phyloP scores from a whole-genome alignment of 2,113 vertebrate genomes.

The Chrysochloris asiatica region DNA sequence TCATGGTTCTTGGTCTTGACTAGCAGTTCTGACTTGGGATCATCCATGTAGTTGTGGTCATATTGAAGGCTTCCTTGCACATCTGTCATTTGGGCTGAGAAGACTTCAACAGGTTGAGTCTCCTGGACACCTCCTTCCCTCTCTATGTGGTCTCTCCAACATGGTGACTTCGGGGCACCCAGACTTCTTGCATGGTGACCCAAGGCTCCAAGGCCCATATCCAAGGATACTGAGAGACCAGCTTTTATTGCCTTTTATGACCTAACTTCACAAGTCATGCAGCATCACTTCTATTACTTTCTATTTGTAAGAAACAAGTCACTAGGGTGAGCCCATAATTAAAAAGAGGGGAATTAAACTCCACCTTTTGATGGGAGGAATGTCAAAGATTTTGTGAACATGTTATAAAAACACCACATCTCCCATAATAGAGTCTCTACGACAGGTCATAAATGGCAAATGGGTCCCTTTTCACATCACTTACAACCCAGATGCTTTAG shows the following conservation, averaged over 20 bases:
- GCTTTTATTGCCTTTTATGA: background rate
- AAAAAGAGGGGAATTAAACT: background rate
- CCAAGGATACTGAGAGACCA: background rate
- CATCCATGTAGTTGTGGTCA: background rate
- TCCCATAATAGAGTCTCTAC: slow-evolving; percentile 64
- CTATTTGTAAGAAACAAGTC: slow-evolving; percentile 16
- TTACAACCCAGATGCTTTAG: slow-evolving; percentile 20
- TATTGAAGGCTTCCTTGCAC: background rate
- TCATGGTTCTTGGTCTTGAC: background rate
- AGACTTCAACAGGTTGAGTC: background rate
- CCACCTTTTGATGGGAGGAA: background rate
- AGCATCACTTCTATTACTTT: background rate
- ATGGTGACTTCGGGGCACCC: background rate
- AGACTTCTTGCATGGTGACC: background rate
- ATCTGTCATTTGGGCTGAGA: background rate
- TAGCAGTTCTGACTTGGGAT: background rate
- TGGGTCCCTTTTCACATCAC: background rate
- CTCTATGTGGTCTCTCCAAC: background rate
- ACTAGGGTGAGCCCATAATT: background rate
- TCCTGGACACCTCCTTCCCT: background rate
- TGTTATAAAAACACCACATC: slow-evolving; percentile 2
- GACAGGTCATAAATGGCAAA: slow-evolving; percentile 17
- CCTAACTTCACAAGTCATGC: background rate
- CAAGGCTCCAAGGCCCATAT: background rate
- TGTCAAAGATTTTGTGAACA: background rate